Evolutionary conservation across 2,888 invertebrate genomes (phyloP).

Genomic region (Aelia acuminata): DNA sequence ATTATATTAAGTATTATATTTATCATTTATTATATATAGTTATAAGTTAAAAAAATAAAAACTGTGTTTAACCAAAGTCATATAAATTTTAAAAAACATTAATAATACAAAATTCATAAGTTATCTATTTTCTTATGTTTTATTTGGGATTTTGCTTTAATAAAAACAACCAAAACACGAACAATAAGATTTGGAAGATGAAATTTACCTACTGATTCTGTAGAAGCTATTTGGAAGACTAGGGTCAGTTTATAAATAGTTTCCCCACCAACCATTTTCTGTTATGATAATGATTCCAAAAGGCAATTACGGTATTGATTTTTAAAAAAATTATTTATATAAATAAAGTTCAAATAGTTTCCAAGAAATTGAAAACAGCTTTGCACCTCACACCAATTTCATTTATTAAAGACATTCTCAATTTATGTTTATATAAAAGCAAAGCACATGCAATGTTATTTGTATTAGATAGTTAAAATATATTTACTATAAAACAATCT

Average conservation of each 20-base stretch:
- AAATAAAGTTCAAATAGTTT: not conserved
- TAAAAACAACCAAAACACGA: not conserved
- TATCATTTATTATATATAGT: not conserved
- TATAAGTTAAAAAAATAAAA: not conserved
- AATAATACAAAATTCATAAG: not conserved
- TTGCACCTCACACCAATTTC: not conserved
- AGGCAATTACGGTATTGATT: not conserved
- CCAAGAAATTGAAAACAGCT: not conserved
- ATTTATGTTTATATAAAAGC: not conserved
- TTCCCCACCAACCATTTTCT: slow-evolving; percentile 40
- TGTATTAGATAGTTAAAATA: not conserved
- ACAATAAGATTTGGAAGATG: not conserved
- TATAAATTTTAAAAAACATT: not conserved
- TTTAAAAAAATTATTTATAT: not conserved
- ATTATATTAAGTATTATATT: not conserved
- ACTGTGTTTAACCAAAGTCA: not conserved
- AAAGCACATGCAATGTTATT: not conserved
- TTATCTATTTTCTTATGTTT: not conserved
- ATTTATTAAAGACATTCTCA: not conserved
- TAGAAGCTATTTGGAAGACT: slow-evolving; percentile 48
- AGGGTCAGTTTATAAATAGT: slow-evolving; percentile 14
- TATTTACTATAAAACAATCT: not conserved
- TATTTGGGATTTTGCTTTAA: not conserved
- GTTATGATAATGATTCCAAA: slow-evolving; percentile 17
- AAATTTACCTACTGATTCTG: slow-evolving; percentile 42